phyloP scores from a whole-genome alignment of 2,113 vertebrate species.

The Peromyscus californicus region DNA sequence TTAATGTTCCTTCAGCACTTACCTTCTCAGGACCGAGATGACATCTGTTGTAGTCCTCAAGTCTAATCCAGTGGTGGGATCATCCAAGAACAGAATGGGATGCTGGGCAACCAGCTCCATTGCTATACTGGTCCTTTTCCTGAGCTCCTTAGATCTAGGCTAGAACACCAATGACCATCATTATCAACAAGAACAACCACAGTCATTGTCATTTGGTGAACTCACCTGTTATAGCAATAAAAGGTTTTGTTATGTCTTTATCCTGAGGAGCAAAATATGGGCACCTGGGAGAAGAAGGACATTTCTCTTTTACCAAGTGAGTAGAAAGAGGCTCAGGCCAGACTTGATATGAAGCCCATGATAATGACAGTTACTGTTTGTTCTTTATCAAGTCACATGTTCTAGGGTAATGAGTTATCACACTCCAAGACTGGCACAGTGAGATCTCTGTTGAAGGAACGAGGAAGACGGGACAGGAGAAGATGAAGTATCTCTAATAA shows the following conservation, averaged over 20 bases:
- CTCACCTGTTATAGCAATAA: rapidly evolving
- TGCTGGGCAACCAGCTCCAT: conserved; percentile 97
- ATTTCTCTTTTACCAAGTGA: background rate
- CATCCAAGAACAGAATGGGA: conserved; percentile 95
- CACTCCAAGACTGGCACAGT: background rate
- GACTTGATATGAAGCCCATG: background rate
- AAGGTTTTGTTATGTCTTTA: background rate
- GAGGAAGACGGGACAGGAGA: background rate
- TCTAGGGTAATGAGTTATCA: background rate
- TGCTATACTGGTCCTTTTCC: conserved; percentile 95
- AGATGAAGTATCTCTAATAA: background rate
- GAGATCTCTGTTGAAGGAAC: background rate
- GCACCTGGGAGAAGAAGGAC: background rate
- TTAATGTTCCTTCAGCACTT: background rate
- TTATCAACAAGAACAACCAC: background rate
- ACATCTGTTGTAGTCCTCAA: conserved; percentile 94
- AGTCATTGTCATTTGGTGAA: background rate
- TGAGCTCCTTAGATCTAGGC: conserved; percentile 96
- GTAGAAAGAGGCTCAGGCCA: background rate
- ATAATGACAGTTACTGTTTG: background rate
- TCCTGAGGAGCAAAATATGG: background rate
- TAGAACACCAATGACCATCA: conserved; percentile 76
- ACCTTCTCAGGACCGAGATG: conserved; percentile 93
- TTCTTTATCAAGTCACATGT: background rate
- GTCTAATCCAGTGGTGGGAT: conserved; percentile 96